phyloP scores from a whole-genome alignment of 2,888 invertebrate species.

The Chymomyza caudatula region DNA sequence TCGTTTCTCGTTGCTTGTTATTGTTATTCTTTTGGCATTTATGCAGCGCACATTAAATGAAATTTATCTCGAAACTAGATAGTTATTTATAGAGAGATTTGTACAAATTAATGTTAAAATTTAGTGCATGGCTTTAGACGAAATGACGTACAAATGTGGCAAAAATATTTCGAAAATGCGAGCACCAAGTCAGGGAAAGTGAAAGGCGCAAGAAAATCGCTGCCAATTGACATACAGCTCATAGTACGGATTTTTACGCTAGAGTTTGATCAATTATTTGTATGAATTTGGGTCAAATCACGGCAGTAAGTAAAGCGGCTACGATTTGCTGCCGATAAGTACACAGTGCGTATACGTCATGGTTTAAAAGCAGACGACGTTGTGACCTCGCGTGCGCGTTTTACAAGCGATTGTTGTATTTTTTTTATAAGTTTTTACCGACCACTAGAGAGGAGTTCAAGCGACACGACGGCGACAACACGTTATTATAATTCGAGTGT shows the following conservation, averaged over 20 bases:
- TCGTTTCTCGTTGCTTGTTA: background rate
- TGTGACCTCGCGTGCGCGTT: background rate
- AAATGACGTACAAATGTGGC: conserved; percentile 41
- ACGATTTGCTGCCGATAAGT: background rate
- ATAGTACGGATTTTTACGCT: background rate
- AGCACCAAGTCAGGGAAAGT: conserved; percentile 35
- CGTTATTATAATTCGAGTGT: conserved; percentile 4
- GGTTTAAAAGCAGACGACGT: conserved; percentile 48
- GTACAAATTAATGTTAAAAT: conserved; percentile 59
- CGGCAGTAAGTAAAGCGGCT: background rate
- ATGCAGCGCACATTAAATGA: conserved; percentile 4
- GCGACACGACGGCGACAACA: background rate
- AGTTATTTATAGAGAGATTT: conserved; percentile 52
- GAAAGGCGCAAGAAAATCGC: conserved; percentile 6
- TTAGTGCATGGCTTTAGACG: conserved; percentile 48
- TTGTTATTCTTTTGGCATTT: conserved; percentile 28
- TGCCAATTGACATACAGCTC: background rate
- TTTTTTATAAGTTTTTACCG: background rate
- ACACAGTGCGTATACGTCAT: conserved; percentile 48
- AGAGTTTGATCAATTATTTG: conserved; percentile 53
- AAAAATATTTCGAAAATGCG: conserved; percentile 61
- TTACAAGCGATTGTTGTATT: no score
- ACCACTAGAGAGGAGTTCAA: background rate
- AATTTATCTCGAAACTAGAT: conserved; percentile 9
- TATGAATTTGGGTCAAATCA: conserved; percentile 32